Evolutionary conservation across 2,113 vertebrate species (phyloP).

Genomic region (Sceloporus undulatus): DNA sequence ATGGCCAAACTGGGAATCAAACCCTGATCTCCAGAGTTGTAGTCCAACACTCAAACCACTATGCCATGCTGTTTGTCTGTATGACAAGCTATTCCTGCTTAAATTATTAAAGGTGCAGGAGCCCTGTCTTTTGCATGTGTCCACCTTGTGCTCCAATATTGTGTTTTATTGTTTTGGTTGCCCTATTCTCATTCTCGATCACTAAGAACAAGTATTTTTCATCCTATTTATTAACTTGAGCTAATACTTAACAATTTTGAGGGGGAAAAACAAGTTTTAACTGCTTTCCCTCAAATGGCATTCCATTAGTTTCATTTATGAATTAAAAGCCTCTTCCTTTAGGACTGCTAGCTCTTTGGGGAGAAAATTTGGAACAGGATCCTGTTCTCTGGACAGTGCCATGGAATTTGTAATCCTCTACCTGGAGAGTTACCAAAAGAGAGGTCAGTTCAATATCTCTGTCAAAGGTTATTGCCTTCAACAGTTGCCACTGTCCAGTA

Average conservation of each 20-base stretch:
- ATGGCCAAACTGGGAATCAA: no score
- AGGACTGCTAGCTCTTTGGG: neutral
- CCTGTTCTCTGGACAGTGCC: constrained; percentile 32
- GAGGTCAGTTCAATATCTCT: constrained; percentile 24
- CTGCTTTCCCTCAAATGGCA: neutral
- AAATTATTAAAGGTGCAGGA: neutral
- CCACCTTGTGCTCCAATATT: neutral
- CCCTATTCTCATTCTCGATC: neutral
- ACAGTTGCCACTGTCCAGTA: neutral
- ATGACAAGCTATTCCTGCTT: neutral
- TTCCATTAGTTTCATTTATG: no score
- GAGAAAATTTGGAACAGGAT: constrained; percentile 32
- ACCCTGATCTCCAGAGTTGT: no score
- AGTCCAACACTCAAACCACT: no score
- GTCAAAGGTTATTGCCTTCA: constrained; percentile 20
- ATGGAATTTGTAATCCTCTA: constrained; percentile 50
- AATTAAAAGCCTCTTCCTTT: neutral
- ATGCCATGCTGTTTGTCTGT: no score
- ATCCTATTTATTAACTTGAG: neutral
- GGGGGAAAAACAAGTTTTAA: neutral
- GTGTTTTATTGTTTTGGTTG: neutral
- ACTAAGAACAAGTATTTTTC: neutral
- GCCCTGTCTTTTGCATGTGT: neutral
- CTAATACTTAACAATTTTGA: constrained; percentile 17
- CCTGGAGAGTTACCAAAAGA: constrained; percentile 29